Evolutionary conservation across 2,888 invertebrate species (phyloP), one percentile per base, ranked within the genome.

Genomic region (Odontomyia ornata): DNA sequence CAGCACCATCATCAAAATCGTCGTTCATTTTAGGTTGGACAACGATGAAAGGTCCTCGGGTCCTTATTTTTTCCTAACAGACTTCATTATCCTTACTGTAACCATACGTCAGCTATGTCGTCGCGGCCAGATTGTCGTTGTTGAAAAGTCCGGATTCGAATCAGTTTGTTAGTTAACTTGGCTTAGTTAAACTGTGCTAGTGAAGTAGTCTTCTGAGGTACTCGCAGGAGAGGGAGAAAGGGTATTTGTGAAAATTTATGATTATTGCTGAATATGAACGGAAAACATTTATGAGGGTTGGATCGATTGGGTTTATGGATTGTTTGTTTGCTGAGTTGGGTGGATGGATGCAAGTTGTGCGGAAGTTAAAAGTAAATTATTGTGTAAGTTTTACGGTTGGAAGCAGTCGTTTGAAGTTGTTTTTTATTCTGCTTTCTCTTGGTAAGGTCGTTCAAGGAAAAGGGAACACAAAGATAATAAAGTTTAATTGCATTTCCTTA

Each of bases 51-150:
- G 52, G 18, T 4, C 52, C 15, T 52, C 7, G 13, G 52, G 52
- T 52, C 52, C 52, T 52, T 36, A 36, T 36, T 52, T 52, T 52
- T 52, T 52, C n/a, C n/a, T n/a, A n/a, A n/a, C n/a, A n/a, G n/a
- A n/a, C n/a, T n/a, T n/a, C n/a, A n/a, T n/a, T n/a, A n/a, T n/a
- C n/a, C n/a, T n/a, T n/a, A n/a, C n/a, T n/a, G n/a, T n/a, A n/a
- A n/a, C n/a, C n/a, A 9, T 36, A 9, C 36, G 5, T 5, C 36
- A 9, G 3, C 36, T 36, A 36, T 9, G 36, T 9, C 36, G 9
- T 36, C 15, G 52, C n/a, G 4, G 52, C 52, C 4, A 52, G 4
- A 52, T n/a, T 52, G 52, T 52, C 18, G 52, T 52, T 52, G 52
- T n/a, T n/a, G 18, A 52, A 13, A n/a, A 52, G 52, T 52, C 4